Evolutionary conservation across 2,797 vertebrate genomes (phyloP).

Genomic region (Lacerta agilis): DNA sequence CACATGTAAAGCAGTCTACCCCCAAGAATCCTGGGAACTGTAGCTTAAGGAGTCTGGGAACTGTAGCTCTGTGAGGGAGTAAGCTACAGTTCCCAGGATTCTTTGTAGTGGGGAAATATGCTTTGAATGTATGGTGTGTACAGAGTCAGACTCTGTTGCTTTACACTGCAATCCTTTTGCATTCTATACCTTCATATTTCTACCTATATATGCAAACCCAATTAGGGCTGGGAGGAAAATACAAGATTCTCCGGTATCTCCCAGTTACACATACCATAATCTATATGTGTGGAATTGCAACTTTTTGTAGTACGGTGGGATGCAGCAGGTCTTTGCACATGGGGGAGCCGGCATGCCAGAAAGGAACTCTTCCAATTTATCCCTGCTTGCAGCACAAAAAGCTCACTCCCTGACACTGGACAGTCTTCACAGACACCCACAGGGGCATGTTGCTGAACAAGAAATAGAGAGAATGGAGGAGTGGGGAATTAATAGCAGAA

Average conservation of each 20-base stretch:
- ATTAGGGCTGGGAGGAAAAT: background rate
- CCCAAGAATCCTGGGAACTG: no score
- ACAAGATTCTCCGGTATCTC: background rate
- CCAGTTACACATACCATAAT: background rate
- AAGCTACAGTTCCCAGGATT: no score
- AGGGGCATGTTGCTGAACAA: background rate
- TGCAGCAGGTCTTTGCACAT: background rate
- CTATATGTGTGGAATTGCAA: background rate
- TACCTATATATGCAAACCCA: background rate
- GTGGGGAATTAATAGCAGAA: constrained; percentile 5
- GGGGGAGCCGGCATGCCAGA: background rate
- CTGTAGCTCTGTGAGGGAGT: no score
- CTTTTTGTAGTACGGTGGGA: background rate
- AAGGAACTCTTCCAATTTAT: background rate
- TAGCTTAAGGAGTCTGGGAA: no score
- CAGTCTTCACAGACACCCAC: background rate
- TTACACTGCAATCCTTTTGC: background rate
- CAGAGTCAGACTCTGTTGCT: background rate
- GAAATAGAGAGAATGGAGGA: background rate
- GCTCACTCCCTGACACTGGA: background rate
- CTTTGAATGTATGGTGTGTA: no score
- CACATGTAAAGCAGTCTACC: no score
- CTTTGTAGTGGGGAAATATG: no score
- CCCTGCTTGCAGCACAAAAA: background rate
- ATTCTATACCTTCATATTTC: background rate